Base-by-base conservation (phyloP, 1,140 invertebrate genomes). In the Cylas formicarius region DNA sequence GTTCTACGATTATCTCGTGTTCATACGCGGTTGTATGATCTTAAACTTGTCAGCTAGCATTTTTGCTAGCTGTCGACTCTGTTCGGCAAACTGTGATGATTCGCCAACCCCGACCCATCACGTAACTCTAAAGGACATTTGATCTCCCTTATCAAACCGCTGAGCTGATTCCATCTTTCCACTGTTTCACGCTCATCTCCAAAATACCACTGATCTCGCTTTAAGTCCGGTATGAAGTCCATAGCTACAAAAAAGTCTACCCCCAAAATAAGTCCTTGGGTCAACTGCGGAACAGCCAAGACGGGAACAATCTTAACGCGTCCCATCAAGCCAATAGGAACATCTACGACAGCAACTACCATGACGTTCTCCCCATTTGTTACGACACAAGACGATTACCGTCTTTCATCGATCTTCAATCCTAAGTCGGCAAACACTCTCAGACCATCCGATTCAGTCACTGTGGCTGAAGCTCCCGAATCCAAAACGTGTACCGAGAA, bases 161-260 rank as follows among this genome's bases (percentile, higher is more conserved):
- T n/a, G n/a, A n/a, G n/a, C n/a, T n/a, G n/a, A n/a, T n/a, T 49
- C 19, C n/a, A n/a, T n/a, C n/a, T n/a, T n/a, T n/a, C n/a, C n/a
- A n/a, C n/a, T n/a, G n/a, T n/a, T n/a, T n/a, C n/a, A n/a, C n/a
- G n/a, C n/a, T n/a, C n/a, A 9, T 34, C 17, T 19, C 35, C 41
- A 51, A 52, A 37, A 26, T 46, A 17, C 22, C 41, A 44, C n/a
- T 42, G 38, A 50, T 43, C 39, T 11, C 36, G 37, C 16, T 40
- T 33, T 17, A 55, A 21, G 23, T 55, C 48, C 7, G 45, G 52
- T n/a, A 53, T 29, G n/a, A 57, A 32, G 17, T 24, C 35, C 50
- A 56, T 52, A 9, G 11, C 17, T 22, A 34, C 35, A 44, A 44
- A 55, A 48, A 55, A 55, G 37, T 55, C 52, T 16, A 34, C 21